Percentiles rank a stretch among this genome's conserved stretches.
Evolutionary conservation across 2,888 invertebrate genomes (phyloP).

Genomic region (Limnephilus marmoratus): DNA sequence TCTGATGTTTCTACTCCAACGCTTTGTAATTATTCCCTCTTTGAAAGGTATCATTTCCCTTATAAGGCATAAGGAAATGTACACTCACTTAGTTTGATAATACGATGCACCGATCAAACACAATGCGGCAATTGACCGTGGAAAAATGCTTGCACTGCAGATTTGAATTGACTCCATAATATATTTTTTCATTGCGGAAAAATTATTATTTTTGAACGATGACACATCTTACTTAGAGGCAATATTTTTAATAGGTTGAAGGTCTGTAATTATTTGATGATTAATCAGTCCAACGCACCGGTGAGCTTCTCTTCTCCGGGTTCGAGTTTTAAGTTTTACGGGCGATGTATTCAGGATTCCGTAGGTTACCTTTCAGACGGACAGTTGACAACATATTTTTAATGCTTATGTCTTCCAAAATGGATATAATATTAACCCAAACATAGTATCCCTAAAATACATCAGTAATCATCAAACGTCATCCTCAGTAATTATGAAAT

Average conservation of each 20-base stretch:
- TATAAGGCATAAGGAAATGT: not conserved
- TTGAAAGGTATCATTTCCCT: not conserved
- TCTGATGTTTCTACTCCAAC: not conserved
- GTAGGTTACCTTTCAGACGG: no score
- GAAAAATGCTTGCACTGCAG: not conserved
- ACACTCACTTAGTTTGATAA: not conserved
- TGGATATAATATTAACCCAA: no score
- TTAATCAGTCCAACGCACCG: no score
- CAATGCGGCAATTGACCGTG: not conserved
- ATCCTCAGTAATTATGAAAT: no score
- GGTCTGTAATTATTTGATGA: no score
- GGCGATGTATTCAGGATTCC: no score
- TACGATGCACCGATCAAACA: not conserved
- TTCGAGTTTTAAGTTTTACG: no score
- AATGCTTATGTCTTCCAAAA: no score
- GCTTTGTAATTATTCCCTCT: not conserved
- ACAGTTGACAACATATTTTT: no score
- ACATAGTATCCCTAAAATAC: no score
- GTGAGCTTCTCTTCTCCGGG: no score
- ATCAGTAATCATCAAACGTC: no score
- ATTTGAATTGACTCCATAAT: not conserved
- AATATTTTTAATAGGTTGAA: not conserved
- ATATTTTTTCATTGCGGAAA: not conserved
- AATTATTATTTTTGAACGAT: not conserved
- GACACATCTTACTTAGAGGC: not conserved